Percentiles rank a stretch among this genome's conserved stretches.
phyloP scores from a whole-genome alignment of 1,140 invertebrate genomes.

The Drosophila sturtevanti region DNA sequence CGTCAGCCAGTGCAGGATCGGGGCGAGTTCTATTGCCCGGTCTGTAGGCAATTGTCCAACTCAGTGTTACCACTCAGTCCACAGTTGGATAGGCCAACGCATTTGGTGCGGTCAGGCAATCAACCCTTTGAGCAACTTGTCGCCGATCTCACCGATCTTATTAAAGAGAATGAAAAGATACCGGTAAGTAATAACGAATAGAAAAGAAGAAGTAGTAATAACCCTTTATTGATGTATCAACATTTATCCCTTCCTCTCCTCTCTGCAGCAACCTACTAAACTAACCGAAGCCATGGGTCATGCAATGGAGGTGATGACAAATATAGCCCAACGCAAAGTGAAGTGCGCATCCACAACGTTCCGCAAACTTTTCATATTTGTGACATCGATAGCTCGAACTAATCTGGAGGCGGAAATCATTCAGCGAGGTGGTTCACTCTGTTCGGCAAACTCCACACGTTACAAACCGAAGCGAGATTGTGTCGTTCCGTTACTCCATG shows the following conservation, averaged over 20 bases:
- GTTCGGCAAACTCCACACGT: conserved; percentile 84
- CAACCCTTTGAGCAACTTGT: conserved; percentile 84
- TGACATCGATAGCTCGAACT: conserved; percentile 94
- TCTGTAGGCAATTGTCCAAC: conserved; percentile 97
- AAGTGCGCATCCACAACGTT: conserved; percentile 85
- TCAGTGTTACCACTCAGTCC: conserved; percentile 94
- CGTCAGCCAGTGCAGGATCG: conserved; percentile 90
- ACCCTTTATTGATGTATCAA: too few species aligned
- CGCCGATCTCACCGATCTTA: conserved; percentile 86
- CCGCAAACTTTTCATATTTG: conserved; percentile 93
- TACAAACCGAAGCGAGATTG: conserved; percentile 93
- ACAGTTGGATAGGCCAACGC: conserved; percentile 88
- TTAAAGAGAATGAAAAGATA: conserved; percentile 87
- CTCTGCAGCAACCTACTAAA: conserved; percentile 85
- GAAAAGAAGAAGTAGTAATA: too few species aligned
- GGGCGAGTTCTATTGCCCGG: conserved; percentile 96
- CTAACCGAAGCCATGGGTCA: conserved; percentile 91
- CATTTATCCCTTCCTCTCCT: neutral
- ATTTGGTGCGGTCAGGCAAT: conserved; percentile 86
- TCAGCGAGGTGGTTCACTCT: conserved; percentile 91
- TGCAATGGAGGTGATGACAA: conserved; percentile 97
- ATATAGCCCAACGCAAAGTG: conserved; percentile 84
- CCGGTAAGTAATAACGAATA: conserved; percentile 85
- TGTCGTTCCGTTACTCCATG: conserved; percentile 94
- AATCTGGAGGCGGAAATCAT: conserved; percentile 96